Conservation (phyloP, 2,797 vertebrate species). For the Chelon auratus region DNA sequence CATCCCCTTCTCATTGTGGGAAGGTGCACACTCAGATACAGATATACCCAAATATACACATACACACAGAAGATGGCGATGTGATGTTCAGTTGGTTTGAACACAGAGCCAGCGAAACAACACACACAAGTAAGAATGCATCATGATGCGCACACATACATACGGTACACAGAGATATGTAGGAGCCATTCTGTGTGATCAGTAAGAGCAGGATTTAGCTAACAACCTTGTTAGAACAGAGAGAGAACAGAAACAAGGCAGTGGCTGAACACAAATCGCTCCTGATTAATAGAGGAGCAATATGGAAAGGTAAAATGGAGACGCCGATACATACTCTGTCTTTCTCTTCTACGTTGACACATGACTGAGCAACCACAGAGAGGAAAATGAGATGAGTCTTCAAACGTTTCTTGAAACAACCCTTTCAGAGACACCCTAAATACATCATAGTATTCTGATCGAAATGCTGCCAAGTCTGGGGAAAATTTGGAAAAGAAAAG, state of each 20-base stretch:
- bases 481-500: not conserved
- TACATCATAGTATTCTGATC: slow-evolving; percentile 28
- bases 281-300: slow-evolving; percentile 62
- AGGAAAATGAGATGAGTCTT: slow-evolving; percentile 45
- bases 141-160: not conserved
- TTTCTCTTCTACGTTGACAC: slow-evolving; percentile 9
- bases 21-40: not conserved
- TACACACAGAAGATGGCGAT: slow-evolving; percentile 9
- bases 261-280: slow-evolving; percentile 43
- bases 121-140: slow-evolving; percentile 2
- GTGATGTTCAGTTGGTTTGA: slow-evolving; percentile 12
- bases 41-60: not conserved
- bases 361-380: slow-evolving; percentile 6
- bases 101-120: not conserved
- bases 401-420: slow-evolving; percentile 51
- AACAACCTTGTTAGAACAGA: slow-evolving; percentile 49
- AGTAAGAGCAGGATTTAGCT: slow-evolving; percentile 53
- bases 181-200: slow-evolving; percentile 60
- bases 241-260: slow-evolving; percentile 15
- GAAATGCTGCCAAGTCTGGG: slow-evolving; percentile 14
- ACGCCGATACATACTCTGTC: slow-evolving; percentile 14
- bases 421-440: slow-evolving; percentile 23
- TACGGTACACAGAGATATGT: not conserved
- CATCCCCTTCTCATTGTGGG: slow-evolving; percentile 48
- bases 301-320: slow-evolving; percentile 47